Evolutionary conservation across 2,888 invertebrate genomes (phyloP).

Genomic region (Hermodice carunculata): DNA sequence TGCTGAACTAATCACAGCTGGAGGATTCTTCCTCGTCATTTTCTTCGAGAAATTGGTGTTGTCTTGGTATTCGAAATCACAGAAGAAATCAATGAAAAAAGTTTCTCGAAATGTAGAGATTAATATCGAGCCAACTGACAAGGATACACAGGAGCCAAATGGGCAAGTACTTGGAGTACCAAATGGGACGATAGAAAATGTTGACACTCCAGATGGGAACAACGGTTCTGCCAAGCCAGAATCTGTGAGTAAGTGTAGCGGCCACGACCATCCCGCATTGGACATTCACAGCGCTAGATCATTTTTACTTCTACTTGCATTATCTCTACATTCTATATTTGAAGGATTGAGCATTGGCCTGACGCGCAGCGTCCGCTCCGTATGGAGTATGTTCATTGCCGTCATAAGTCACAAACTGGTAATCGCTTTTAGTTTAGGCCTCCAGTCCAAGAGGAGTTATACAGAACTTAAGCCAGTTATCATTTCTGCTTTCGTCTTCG

Average conservation of each 20-base stretch:
- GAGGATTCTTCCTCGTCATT: constrained; percentile 31
- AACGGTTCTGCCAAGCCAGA: neutral
- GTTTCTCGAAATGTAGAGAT: no score
- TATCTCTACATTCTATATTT: constrained; percentile 74
- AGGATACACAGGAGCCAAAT: no score
- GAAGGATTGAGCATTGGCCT: constrained; percentile 74
- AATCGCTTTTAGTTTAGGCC: constrained; percentile 73
- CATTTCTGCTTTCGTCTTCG: constrained; percentile 34
- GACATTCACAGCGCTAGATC: constrained; percentile 55
- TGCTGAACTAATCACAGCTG: constrained; percentile 52
- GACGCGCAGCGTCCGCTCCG: constrained; percentile 55
- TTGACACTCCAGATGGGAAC: no score
- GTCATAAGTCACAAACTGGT: constrained; percentile 73
- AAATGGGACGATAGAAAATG: no score
- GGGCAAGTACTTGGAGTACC: no score
- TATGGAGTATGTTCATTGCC: constrained; percentile 68
- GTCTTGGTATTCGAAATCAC: no score
- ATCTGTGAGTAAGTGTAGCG: neutral
- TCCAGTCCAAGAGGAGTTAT: constrained; percentile 65
- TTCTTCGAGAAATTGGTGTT: no score
- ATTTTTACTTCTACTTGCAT: constrained; percentile 71
- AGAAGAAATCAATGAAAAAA: no score
- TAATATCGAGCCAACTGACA: no score
- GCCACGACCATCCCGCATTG: constrained; percentile 1
- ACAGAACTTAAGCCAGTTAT: no score